These are phyloP conservation scores for Thripadectes ignobilis DNA, from an alignment of 2,797 vertebrate genomes.

Conservation along the genomic window DNA sequence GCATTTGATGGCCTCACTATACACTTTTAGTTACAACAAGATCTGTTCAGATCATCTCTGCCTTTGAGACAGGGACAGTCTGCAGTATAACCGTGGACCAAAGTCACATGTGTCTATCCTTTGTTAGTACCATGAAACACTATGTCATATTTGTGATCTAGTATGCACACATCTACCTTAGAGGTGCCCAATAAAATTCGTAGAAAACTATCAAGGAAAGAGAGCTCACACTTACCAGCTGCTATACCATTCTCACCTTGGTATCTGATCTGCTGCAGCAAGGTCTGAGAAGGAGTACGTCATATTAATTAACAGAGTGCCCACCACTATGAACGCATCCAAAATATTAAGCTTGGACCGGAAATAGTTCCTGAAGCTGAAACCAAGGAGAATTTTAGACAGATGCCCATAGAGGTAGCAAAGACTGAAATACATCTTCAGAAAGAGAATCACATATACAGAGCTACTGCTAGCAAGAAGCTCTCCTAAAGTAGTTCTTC, in stretches of 20 bases:
- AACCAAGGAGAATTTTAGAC: background rate
- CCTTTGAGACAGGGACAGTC: background rate
- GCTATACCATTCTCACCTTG: slow-evolving; percentile 80
- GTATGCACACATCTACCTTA: background rate
- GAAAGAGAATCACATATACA: background rate
- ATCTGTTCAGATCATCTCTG: background rate
- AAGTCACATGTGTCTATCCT: background rate
- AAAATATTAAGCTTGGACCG: slow-evolving; percentile 84
- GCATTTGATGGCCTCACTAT: background rate
- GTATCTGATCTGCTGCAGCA: slow-evolving; percentile 77
- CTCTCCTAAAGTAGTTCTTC: background rate
- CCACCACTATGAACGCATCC: slow-evolving; percentile 83
- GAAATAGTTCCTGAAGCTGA: slow-evolving; percentile 88
- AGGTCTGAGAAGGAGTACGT: slow-evolving; percentile 81
- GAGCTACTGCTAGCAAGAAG: background rate
- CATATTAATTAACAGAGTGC: slow-evolving; percentile 85
- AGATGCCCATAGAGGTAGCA: background rate
- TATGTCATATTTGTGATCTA: background rate
- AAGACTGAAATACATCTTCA: background rate
- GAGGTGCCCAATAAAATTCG: background rate
- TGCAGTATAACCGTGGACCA: background rate
- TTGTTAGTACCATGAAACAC: background rate
- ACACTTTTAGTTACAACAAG: background rate
- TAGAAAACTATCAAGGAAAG: background rate
- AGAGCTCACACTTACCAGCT: background rate